These are phyloP conservation scores for Leucania comma DNA, from an alignment of 2,888 invertebrate genomes.

Conservation along the genomic window DNA sequence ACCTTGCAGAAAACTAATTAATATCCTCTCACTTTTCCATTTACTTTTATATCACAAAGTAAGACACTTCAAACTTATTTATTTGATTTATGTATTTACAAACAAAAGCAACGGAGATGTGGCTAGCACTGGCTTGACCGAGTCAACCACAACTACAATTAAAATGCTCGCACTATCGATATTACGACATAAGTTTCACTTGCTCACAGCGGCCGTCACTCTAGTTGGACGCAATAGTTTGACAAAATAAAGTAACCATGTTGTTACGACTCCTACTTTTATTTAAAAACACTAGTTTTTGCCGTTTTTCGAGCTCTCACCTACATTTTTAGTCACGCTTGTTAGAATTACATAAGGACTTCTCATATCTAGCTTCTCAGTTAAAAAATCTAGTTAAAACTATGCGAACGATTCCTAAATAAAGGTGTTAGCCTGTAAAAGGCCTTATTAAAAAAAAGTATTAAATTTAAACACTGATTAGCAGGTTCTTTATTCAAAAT, in stretches of 20 bases:
- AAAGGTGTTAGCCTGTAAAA: no score
- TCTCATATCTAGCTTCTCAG: neutral
- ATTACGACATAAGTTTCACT: conserved; percentile 70
- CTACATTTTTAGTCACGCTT: neutral
- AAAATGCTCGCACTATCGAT: conserved; percentile 38
- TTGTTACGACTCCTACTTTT: conserved; percentile 12
- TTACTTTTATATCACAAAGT: neutral
- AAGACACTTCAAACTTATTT: neutral
- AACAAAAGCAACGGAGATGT: conserved; percentile 1
- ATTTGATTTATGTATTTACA: conserved; percentile 6
- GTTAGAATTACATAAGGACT: conserved; percentile 6
- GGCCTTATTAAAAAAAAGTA: no score
- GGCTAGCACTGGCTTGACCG: conserved; percentile 4
- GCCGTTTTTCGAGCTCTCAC: conserved; percentile 3
- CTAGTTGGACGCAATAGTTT: conserved; percentile 48
- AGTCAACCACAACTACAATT: conserved; percentile 43
- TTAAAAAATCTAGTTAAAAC: neutral
- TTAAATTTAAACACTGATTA: neutral
- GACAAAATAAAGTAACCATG: conserved; percentile 37
- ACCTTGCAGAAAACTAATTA: conserved; percentile 22
- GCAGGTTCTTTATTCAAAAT: neutral
- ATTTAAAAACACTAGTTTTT: neutral
- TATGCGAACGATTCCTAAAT: neutral
- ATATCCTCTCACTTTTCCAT: conserved; percentile 15
- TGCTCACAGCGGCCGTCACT: conserved; percentile 35